Base-by-base conservation (phyloP, 1,140 invertebrate species). In the Mizuhopecten yessoensis region DNA sequence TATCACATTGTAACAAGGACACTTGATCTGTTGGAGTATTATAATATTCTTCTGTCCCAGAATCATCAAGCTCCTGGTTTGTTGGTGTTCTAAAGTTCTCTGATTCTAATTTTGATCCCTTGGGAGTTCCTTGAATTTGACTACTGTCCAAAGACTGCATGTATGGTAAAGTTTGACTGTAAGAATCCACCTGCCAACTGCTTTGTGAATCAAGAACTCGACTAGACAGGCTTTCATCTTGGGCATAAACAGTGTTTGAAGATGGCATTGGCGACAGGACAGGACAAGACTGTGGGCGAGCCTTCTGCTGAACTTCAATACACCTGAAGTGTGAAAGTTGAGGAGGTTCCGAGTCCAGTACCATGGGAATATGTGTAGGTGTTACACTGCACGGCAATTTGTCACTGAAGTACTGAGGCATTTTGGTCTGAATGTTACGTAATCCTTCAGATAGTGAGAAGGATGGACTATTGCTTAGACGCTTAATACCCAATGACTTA, bases 101-200 rank as follows among this genome's bases (percentile, higher is more conserved):
- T 75, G 57, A 75, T 9, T n/a, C 29, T 29, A 17, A n/a, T n/a
- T 9, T 2, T 2, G 20, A 49, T 10, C 20, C n/a, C 29, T 5
- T 75, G 23, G 57, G 57, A 29, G 57, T 75, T 5, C 57, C 57
- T 29, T 23, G n/a, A 29, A 29, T 29, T 29, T 29, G 5, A 75
- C 29, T 17, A 57, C 45, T 11, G 13, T 57, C 57, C 1, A 75
- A 0, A 29, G 23, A 75, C 17, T 75, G 57, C 9, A n/a, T 75
- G n/a, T 75, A 75, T 75, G 57, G 57, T 75, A 75, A 75, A 75
- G 57, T 75, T 75, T 75, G 57, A 75, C 57, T 75, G 29, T 23
- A 75, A 7, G 57, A 17, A 75, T 75, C 42, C 42, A 5, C 36
- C 5, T 39, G 13, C 36, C 13, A 13, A 39, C 13, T 39, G 36